A percentile compares a stretch with the other conserved stretches of the same genome.
These are phyloP conservation scores for Platalea minor DNA, from an alignment of 2,797 vertebrate species.

Conservation along the genomic window DNA sequence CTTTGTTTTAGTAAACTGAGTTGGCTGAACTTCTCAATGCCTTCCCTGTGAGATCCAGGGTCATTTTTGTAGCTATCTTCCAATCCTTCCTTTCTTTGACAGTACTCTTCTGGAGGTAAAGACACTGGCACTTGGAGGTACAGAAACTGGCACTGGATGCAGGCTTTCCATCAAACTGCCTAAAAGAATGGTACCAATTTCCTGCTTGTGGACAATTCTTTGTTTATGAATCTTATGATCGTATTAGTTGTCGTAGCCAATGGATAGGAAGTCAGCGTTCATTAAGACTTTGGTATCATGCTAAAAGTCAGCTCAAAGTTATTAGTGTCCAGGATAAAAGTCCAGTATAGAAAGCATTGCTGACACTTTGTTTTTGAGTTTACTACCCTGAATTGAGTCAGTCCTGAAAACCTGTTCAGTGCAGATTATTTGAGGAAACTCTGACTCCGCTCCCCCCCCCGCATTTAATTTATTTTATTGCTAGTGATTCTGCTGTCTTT, in stretches of 20 bases:
- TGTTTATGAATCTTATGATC: constrained; percentile 6
- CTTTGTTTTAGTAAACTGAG: neutral
- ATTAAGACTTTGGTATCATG: neutral
- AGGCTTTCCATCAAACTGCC: neutral
- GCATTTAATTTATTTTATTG: neutral
- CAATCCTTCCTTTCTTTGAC: neutral
- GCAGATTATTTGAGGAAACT: neutral
- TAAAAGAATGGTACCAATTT: neutral
- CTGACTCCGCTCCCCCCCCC: neutral
- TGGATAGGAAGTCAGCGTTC: neutral
- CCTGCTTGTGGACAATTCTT: neutral
- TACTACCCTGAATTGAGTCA: neutral
- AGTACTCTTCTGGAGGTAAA: neutral
- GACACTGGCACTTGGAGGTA: neutral
- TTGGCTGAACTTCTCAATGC: neutral
- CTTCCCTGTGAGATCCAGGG: neutral
- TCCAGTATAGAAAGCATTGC: neutral
- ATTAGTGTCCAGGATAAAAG: neutral
- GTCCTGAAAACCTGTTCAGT: neutral
- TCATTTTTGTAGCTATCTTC: neutral
- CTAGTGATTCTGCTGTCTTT: neutral
- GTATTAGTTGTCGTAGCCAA: neutral
- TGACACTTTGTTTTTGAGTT: neutral
- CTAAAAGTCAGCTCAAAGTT: neutral
- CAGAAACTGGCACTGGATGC: neutral